Conservation (phyloP, 2,113 vertebrate species). For the Myiozetetes cayanensis region DNA sequence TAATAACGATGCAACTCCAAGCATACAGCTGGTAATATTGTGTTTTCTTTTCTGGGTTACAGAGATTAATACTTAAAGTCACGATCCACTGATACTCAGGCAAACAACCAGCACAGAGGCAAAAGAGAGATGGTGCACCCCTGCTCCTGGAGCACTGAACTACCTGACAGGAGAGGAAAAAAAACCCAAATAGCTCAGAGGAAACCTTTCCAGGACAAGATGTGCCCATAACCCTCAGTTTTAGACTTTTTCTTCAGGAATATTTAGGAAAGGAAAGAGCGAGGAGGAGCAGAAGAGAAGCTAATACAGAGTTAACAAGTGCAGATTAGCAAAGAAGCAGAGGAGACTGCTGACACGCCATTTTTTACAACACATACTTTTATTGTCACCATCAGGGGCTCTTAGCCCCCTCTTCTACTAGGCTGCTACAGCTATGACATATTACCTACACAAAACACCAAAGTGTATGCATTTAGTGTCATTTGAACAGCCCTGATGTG, state of each 20-base stretch:
- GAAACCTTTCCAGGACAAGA: neutral
- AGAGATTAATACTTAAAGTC: neutral
- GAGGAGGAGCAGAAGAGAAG: neutral
- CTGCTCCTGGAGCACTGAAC: neutral
- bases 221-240: neutral
- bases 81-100: neutral
- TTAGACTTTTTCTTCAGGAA: neutral
- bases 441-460: neutral
- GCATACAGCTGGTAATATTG: neutral
- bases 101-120: neutral
- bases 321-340: neutral
- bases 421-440: neutral
- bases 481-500: too few species aligned
- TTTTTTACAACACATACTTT: neutral
- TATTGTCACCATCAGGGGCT: neutral
- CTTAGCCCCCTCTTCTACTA: neutral
- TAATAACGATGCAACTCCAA: constrained; percentile 4
- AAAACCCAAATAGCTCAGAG: neutral
- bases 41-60: constrained; percentile 38
- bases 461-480: too few species aligned
- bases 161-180: neutral
- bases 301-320: neutral
- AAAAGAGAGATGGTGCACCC: neutral
- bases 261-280: neutral
- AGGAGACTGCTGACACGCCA: neutral